Percentiles rank a stretch among this genome's conserved stretches.
These are phyloP conservation scores for Eurystomus glaucurus DNA, from an alignment of 2,797 vertebrate species.

Conservation along the genomic window DNA sequence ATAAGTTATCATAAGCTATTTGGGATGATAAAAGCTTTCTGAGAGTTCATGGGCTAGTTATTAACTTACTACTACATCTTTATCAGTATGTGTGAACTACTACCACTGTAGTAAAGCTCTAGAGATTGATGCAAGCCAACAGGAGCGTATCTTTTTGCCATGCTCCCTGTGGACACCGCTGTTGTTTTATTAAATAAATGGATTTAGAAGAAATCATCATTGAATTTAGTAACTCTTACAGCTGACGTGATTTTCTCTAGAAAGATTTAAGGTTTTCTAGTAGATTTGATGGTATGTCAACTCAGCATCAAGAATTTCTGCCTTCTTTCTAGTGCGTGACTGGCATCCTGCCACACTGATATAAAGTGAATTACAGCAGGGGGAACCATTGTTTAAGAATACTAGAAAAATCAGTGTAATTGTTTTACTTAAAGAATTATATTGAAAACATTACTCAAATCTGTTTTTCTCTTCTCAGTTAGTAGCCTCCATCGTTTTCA, in stretches of 20 bases:
- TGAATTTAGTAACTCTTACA: neutral
- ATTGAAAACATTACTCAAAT: neutral
- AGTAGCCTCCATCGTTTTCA: slow-evolving; percentile 93
- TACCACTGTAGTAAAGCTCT: neutral
- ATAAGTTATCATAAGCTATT: neutral
- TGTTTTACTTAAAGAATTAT: neutral
- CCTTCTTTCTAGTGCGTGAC: neutral
- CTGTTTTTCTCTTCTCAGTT: slow-evolving; percentile 82
- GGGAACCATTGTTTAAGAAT: neutral
- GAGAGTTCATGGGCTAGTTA: neutral
- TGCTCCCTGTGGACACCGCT: neutral
- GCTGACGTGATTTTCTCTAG: neutral
- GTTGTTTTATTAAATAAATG: neutral
- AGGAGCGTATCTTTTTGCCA: neutral
- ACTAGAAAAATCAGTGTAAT: neutral
- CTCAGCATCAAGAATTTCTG: neutral
- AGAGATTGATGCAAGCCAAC: neutral
- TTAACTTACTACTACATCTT: neutral
- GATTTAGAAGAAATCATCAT: neutral
- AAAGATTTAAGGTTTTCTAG: neutral
- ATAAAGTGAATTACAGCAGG: neutral
- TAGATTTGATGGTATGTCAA: neutral
- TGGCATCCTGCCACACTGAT: neutral
- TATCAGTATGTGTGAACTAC: neutral
- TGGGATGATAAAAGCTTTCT: neutral